phyloP scores from a whole-genome alignment of 2,113 vertebrate species.

The Crotalus helleri region DNA sequence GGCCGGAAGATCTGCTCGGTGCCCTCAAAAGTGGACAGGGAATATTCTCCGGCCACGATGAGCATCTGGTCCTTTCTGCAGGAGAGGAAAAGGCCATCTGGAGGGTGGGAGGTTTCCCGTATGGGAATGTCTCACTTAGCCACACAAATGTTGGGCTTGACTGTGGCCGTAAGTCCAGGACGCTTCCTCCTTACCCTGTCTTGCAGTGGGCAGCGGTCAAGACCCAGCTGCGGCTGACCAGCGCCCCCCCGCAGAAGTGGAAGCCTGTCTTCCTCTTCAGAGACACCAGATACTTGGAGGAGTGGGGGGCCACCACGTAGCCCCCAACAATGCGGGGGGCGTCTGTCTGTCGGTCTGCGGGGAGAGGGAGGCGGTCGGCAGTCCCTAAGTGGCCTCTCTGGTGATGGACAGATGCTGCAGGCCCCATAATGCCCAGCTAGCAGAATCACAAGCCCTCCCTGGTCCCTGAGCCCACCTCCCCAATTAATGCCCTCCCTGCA shows the following conservation, averaged over 20 bases:
- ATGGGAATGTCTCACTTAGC: background rate
- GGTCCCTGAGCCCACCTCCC: background rate
- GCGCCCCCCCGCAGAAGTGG: conserved; percentile 76
- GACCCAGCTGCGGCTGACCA: conserved; percentile 79
- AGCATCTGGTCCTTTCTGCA: conserved; percentile 65
- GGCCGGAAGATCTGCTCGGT: conserved; percentile 74
- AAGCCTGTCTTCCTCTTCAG: conserved; percentile 69
- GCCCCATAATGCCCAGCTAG: background rate
- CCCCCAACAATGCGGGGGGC: conserved; percentile 74
- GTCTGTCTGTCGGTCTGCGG: background rate
- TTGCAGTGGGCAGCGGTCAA: conserved; percentile 81
- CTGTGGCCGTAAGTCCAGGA: background rate
- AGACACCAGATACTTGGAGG: conserved; percentile 78
- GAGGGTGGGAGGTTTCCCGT: rapidly evolving
- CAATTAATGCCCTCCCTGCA: background rate
- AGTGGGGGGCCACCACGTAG: conserved; percentile 67
- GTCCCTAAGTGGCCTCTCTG: background rate
- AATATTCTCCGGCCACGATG: conserved; percentile 76
- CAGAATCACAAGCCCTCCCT: background rate
- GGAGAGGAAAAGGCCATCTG: background rate
- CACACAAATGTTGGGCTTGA: background rate
- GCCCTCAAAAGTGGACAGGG: conserved; percentile 72
- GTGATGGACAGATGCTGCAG: background rate
- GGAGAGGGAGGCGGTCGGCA: background rate
- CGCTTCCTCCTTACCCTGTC: conserved; percentile 65